Percentiles rank a stretch among this genome's conserved stretches.
Conservation (phyloP, 2,797 vertebrate species). For the Sebastes itinus region DNA sequence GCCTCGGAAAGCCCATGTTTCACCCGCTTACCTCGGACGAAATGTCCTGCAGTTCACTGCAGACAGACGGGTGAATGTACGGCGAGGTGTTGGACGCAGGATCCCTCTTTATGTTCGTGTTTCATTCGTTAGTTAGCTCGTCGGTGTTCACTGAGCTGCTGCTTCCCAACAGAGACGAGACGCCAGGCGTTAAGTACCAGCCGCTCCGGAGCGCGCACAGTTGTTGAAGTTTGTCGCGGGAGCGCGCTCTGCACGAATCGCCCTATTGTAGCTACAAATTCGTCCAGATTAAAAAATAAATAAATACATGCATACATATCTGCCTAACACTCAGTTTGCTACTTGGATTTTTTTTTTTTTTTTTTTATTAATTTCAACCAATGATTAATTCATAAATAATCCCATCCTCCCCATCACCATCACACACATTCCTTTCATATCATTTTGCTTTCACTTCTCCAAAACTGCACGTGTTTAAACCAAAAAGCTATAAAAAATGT, state of each 20-base stretch:
- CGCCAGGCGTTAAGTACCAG: constrained; percentile 75
- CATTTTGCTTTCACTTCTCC: too few species aligned
- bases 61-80: neutral
- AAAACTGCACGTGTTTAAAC: too few species aligned
- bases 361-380: too few species aligned
- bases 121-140: constrained; percentile 52
- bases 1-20: constrained; percentile 38
- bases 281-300: neutral
- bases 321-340: neutral
- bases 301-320: neutral
- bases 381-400: too few species aligned
- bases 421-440: too few species aligned
- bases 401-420: too few species aligned
- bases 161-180: constrained; percentile 55
- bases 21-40: constrained; percentile 74
- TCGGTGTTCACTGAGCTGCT: constrained; percentile 7
- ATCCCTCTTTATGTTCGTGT: constrained; percentile 37
- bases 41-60: constrained; percentile 60
- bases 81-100: constrained; percentile 7
- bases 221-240: constrained; percentile 75
- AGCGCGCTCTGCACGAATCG: constrained; percentile 64
- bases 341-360: fast-evolving
- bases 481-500: too few species aligned
- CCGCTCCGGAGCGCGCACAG: constrained; percentile 75
- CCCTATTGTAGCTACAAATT: neutral